Evolutionary conservation across 2,797 vertebrate species (phyloP).

Genomic region (Fistularia tabacaria): DNA sequence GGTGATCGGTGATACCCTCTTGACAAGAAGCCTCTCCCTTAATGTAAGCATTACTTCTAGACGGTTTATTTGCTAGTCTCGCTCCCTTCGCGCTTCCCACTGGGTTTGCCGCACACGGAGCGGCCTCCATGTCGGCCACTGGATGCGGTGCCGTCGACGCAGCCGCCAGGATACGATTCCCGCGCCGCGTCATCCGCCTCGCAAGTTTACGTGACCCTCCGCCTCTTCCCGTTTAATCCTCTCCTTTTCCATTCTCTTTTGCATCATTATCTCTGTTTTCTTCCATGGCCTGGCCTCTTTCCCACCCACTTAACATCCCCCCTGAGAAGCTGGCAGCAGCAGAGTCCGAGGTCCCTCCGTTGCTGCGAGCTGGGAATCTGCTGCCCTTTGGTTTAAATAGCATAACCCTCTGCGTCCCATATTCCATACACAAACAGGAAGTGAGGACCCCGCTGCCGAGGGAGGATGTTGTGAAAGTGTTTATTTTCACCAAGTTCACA

Average conservation of each 20-base stretch:
- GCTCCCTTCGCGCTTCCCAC: no score
- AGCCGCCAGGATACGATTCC: neutral
- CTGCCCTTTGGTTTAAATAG: slow-evolving; percentile 76
- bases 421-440: slow-evolving; percentile 76
- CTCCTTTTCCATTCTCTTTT: slow-evolving; percentile 18
- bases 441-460: slow-evolving; percentile 58
- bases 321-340: slow-evolving; percentile 61
- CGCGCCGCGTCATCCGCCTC: neutral
- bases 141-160: no score
- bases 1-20: no score
- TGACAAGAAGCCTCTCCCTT: no score
- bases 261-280: slow-evolving; percentile 43
- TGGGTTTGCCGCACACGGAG: no score
- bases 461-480: slow-evolving; percentile 64
- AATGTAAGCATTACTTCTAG: no score
- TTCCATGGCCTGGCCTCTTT: slow-evolving; percentile 34
- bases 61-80: no score
- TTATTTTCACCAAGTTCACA: slow-evolving; percentile 43
- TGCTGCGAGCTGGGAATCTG: slow-evolving; percentile 69
- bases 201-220: neutral
- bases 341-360: slow-evolving; percentile 49
- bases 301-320: slow-evolving; percentile 49
- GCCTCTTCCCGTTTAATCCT: slow-evolving; percentile 12
- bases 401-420: slow-evolving; percentile 66
- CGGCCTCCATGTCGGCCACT: no score